A percentile compares a stretch with the other conserved stretches of the same genome.
phyloP scores from a whole-genome alignment of 2,888 invertebrate species.

The Cartodere bifasciata region DNA sequence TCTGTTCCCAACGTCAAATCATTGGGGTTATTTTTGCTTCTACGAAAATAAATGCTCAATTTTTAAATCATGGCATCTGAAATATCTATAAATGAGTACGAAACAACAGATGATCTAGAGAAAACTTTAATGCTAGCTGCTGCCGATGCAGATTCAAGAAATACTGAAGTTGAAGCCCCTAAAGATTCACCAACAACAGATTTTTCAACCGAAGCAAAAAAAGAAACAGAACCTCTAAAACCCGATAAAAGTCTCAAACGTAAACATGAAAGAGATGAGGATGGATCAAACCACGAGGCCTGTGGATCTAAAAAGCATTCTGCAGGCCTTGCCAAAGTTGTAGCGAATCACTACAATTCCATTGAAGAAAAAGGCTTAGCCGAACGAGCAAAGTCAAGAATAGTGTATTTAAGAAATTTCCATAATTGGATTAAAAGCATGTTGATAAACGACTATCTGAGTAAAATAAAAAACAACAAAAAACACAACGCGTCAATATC shows the following conservation, averaged over 20 bases:
- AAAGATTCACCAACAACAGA: constrained; percentile 13
- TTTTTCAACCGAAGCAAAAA: constrained; percentile 4
- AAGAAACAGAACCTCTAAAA: constrained; percentile 3
- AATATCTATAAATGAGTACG: too few relatives aligned
- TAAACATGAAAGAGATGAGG: constrained; percentile 5
- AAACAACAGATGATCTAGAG: constrained; percentile 29
- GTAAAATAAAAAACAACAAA: constrained; percentile 48
- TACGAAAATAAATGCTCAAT: too few relatives aligned
- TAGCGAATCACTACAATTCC: constrained; percentile 90
- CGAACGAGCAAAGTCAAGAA: constrained; percentile 76
- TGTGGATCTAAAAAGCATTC: constrained; percentile 12
- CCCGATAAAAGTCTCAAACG: constrained; percentile 2
- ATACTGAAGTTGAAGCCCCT: constrained; percentile 14
- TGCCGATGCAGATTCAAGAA: constrained; percentile 30
- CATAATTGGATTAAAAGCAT: constrained; percentile 99
- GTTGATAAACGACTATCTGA: constrained; percentile 73
- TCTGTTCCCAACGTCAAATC: too few relatives aligned
- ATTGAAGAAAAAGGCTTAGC: constrained; percentile 70
- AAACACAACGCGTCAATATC: constrained; percentile 53
- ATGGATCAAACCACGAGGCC: constrained; percentile 10
- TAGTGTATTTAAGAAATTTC: constrained; percentile 89
- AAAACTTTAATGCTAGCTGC: constrained; percentile 30
- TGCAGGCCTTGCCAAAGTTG: constrained; percentile 44
- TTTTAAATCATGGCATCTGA: too few relatives aligned
- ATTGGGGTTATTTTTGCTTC: too few relatives aligned